Conservation (phyloP, 1,140 invertebrate genomes). For the Drosophila gunungcola region DNA sequence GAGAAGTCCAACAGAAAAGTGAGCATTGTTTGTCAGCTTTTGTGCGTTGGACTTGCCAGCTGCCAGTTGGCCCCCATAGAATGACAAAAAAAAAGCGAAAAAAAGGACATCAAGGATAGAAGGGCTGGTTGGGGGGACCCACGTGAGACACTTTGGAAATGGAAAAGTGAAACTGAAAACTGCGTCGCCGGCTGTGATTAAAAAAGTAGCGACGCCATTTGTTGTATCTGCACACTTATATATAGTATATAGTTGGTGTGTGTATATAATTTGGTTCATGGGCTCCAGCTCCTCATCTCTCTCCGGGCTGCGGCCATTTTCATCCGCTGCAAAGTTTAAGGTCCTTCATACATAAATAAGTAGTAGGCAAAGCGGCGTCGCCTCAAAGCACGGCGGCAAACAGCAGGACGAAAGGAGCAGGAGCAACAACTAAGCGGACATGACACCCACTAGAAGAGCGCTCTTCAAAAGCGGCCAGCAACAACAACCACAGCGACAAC, state of each 20-base stretch:
- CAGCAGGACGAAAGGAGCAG: constrained; percentile 22
- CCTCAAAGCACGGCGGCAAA: constrained; percentile 69
- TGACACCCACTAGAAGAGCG: constrained; percentile 74
- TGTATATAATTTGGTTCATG: constrained; percentile 26
- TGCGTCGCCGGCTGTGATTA: constrained; percentile 72
- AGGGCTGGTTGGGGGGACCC: constrained; percentile 20
- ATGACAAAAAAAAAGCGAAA: constrained; percentile 9
- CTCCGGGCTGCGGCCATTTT: constrained; percentile 61
- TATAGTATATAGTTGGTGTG: not conserved
- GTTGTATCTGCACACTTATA: constrained; percentile 29
- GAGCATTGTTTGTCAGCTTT: constrained; percentile 58
- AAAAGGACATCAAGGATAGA: constrained; percentile 8
- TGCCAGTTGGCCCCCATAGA: constrained; percentile 32
- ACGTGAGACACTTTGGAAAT: constrained; percentile 76
- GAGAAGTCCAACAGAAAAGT: constrained; percentile 39
- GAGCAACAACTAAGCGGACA: constrained; percentile 70
- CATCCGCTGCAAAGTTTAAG: constrained; percentile 78
- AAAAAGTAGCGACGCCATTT: constrained; percentile 70
- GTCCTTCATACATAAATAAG: constrained; percentile 83
- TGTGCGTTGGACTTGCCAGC: constrained; percentile 42
- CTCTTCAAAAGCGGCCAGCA: constrained; percentile 71
- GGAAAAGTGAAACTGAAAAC: constrained; percentile 51
- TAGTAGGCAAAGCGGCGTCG: constrained; percentile 70
- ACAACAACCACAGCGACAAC: constrained; percentile 15
- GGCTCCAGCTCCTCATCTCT: constrained; percentile 21